These are phyloP conservation scores for Centrocercus urophasianus DNA, from an alignment of 2,113 vertebrate genomes.

Conservation along the genomic window DNA sequence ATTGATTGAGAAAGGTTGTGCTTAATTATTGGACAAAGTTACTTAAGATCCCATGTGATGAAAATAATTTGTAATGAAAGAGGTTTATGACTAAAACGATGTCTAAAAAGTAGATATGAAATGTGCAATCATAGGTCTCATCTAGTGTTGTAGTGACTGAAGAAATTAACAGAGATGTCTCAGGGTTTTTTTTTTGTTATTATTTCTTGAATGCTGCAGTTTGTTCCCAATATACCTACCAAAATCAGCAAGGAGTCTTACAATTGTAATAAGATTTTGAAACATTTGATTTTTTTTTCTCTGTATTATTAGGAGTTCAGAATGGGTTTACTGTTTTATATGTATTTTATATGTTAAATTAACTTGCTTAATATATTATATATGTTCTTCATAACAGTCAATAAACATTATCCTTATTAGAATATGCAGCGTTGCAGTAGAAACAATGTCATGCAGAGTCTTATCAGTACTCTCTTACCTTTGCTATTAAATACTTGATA, in stretches of 20 bases:
- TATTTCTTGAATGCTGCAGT: not conserved
- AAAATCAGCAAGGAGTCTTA: not conserved
- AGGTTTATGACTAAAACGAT: not conserved
- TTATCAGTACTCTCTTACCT: constrained; percentile 48
- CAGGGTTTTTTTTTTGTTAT: not conserved
- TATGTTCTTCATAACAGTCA: not conserved
- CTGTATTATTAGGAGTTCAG: not conserved
- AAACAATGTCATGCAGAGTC: not conserved
- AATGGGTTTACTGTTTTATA: not conserved
- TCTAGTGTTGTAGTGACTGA: not conserved
- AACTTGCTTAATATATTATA: not conserved
- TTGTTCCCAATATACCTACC: rapidly evolving
- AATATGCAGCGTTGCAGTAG: not conserved
- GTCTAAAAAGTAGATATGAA: not conserved
- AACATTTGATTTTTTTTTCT: not conserved
- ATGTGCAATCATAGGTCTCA: not conserved
- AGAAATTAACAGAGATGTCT: not conserved
- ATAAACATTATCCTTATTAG: not conserved
- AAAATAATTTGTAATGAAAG: not conserved
- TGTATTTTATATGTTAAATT: not conserved
- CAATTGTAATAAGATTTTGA: not conserved
- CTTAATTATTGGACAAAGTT: not conserved
- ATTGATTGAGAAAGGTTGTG: not conserved
- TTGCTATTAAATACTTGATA: constrained; percentile 29
- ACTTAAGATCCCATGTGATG: not conserved